Evolutionary conservation across 1,140 invertebrate genomes (phyloP).

Genomic region (Polypedilum vanderplanki): DNA sequence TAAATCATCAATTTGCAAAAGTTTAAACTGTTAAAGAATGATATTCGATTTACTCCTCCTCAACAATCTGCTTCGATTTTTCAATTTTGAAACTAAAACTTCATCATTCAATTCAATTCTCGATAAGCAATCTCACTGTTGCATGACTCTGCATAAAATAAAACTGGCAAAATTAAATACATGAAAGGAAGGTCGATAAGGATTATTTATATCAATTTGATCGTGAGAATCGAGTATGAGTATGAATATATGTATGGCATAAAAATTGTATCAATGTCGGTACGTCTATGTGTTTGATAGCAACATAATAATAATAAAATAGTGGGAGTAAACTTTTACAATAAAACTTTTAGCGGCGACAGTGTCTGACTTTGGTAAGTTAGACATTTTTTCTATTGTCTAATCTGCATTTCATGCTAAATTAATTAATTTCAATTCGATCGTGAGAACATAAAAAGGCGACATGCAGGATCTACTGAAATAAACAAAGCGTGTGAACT

Average conservation of each 20-base stretch:
- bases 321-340: not conserved
- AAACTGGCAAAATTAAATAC: too few species aligned
- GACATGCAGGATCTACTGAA: not conserved
- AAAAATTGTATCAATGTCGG: slow-evolving; percentile 9
- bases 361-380: too few species aligned
- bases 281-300: not conserved
- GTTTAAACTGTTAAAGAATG: too few species aligned
- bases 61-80: too few species aligned
- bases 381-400: not conserved
- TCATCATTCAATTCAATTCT: too few species aligned
- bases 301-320: slow-evolving; percentile 2
- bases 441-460: not conserved
- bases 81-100: too few species aligned
- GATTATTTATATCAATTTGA: slow-evolving; percentile 14
- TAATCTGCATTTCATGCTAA: slow-evolving; percentile 3
- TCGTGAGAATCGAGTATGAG: not conserved
- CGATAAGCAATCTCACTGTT: too few species aligned
- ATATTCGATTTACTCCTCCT: too few species aligned
- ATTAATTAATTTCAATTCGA: not conserved
- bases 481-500: not conserved
- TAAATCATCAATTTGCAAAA: too few species aligned
- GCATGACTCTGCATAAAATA: too few species aligned
- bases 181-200: not conserved
- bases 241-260: not conserved
- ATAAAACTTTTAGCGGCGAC: not conserved